A percentile compares a stretch with the other conserved stretches of the same genome.
Evolutionary conservation across 1,140 invertebrate species (phyloP).

Genomic region (Wasmannia auropunctata): DNA sequence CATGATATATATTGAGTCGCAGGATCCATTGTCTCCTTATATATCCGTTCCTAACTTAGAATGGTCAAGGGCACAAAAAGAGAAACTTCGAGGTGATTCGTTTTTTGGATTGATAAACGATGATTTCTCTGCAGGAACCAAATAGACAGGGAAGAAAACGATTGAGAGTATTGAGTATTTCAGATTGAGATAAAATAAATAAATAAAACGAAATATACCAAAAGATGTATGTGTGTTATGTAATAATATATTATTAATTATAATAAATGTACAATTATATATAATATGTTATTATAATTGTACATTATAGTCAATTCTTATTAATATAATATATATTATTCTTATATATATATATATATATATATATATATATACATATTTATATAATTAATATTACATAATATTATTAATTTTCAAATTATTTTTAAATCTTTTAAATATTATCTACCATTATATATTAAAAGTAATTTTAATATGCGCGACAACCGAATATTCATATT

Average conservation of each 20-base stretch:
- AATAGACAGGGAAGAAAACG: background rate
- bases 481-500: background rate
- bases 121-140: background rate
- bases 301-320: no score
- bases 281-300: no score
- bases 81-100: background rate
- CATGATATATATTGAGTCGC: constrained; percentile 8
- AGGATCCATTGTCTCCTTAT: background rate
- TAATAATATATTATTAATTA: background rate
- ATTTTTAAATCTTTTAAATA: background rate
- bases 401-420: background rate
- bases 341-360: no score
- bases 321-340: no score
- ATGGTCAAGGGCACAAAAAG: constrained; percentile 10
- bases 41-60: constrained; percentile 5
- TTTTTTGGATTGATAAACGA: constrained; percentile 19
- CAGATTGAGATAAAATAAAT: background rate
- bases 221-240: background rate
- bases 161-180: background rate
- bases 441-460: background rate
- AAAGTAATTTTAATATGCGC: background rate
- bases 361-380: no score
- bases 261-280: background rate
- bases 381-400: no score
- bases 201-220: background rate